These are phyloP conservation scores for Corythaixoides concolor DNA, from an alignment of 2,113 vertebrate genomes.

Conservation along the genomic window DNA sequence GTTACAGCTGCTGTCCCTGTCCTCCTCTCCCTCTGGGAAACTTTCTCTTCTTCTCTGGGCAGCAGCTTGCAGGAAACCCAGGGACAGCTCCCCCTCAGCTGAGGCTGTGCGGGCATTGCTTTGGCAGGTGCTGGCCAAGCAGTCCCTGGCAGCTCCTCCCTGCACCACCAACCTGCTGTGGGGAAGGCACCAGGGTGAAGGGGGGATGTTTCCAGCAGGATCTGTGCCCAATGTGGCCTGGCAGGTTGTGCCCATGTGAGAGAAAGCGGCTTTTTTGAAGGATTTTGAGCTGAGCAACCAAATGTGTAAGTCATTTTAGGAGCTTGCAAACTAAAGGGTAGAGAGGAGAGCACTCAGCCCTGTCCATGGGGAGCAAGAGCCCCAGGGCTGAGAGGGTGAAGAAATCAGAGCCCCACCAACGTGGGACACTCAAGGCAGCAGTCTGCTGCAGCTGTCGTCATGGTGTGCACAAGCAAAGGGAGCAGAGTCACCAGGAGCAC, in stretches of 20 bases:
- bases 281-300: neutral
- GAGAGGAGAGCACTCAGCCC: neutral
- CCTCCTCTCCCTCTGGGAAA: neutral
- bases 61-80: neutral
- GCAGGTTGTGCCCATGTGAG: neutral
- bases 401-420: fast-evolving
- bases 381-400: fast-evolving
- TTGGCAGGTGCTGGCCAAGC: neutral
- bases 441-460: fast-evolving
- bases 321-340: neutral
- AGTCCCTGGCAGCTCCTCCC: neutral
- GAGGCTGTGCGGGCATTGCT: neutral
- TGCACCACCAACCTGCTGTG: neutral
- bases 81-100: too few relatives aligned
- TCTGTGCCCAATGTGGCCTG: fast-evolving
- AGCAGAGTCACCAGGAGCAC: neutral
- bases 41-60: neutral
- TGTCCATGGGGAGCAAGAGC: neutral
- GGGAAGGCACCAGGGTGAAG: neutral
- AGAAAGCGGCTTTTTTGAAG: neutral
- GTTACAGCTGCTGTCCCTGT: neutral
- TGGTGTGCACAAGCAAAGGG: neutral
- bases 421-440: fast-evolving
- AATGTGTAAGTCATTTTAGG: neutral
- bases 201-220: neutral